Evolutionary conservation across 1,140 invertebrate species (phyloP), one percentile per base, ranked within the genome.

Genomic region (Rhynchophorus ferrugineus): DNA sequence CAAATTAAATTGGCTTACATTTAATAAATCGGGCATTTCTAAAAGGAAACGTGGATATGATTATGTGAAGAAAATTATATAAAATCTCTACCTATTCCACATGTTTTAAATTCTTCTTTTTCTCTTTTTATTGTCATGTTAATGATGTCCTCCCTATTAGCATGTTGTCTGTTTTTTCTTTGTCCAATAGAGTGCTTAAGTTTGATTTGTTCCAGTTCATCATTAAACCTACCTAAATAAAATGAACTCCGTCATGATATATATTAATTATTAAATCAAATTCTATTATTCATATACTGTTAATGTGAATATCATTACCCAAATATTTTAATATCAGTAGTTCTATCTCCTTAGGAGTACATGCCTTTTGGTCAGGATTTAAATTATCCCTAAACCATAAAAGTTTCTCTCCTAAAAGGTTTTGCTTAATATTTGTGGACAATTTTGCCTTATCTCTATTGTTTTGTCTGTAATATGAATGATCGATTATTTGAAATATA

Each of bases 171-270:
- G 61, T 78, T 81, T 66, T 81, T 85, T 57, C 80, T 75, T 21
- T 75, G 73, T 11, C 83, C 81, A 33, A 89, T 78, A 0, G 83
- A 84, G 61, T 85, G 81, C 64, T 87, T 88, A 2, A 87, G 69
- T 16, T 69, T 63, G 60, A 90, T 89, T 68, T 87, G 83, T 58
- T 82, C 77, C 21, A 88, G 65, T 73, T 90, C 86, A 54, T 85
- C 83, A 61, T 87, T 78, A 70, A 89, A 84, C 41, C 86, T 71
- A 2, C 66, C 58, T 42, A 79, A 44, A 75, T 78, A 59, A 21
- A 59, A 61, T n/a, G n/a, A n/a, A n/a, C n/a, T n/a, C n/a, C n/a
- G n/a, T n/a, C n/a, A n/a, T n/a, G n/a, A n/a, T n/a, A n/a, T n/a
- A n/a, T n/a, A n/a, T n/a, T n/a, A n/a, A n/a, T n/a, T n/a, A n/a